These are phyloP conservation scores for Drosophila neotestacea DNA, from an alignment of 2,888 invertebrate genomes.

Conservation along the genomic window DNA sequence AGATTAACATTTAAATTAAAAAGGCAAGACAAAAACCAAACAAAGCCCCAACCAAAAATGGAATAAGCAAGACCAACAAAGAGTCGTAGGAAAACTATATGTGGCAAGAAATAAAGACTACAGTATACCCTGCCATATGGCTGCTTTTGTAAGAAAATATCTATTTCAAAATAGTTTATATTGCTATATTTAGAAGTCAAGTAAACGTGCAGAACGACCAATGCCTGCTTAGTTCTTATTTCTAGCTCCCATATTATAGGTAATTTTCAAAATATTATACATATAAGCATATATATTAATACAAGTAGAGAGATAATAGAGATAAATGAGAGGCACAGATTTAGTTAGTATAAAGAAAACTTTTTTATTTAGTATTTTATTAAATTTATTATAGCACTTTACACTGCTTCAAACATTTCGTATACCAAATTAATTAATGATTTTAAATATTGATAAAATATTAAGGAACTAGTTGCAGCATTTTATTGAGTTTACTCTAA, in stretches of 20 bases:
- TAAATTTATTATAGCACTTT: background rate
- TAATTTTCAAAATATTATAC: too few species aligned
- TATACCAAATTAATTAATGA: background rate
- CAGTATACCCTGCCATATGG: background rate
- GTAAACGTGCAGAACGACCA: too few species aligned
- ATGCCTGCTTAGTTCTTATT: too few species aligned
- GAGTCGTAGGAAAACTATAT: background rate
- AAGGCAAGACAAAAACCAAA: constrained; percentile 34
- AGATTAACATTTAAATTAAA: constrained; percentile 77
- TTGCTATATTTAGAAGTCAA: too few species aligned
- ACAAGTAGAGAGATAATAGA: too few species aligned
- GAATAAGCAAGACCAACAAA: background rate
- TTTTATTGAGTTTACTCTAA: background rate
- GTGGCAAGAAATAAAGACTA: background rate
- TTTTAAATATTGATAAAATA: background rate
- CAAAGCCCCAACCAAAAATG: constrained; percentile 33
- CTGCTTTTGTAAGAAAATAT: background rate
- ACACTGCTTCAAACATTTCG: too few species aligned
- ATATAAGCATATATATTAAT: too few species aligned
- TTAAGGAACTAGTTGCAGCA: too few species aligned
- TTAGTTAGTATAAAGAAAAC: too few species aligned
- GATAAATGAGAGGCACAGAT: too few species aligned
- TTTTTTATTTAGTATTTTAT: background rate
- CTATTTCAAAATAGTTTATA: background rate
- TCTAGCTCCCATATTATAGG: too few species aligned